Base-by-base conservation (phyloP, 2,888 invertebrate species). In the Pachymerium ferrugineum region DNA sequence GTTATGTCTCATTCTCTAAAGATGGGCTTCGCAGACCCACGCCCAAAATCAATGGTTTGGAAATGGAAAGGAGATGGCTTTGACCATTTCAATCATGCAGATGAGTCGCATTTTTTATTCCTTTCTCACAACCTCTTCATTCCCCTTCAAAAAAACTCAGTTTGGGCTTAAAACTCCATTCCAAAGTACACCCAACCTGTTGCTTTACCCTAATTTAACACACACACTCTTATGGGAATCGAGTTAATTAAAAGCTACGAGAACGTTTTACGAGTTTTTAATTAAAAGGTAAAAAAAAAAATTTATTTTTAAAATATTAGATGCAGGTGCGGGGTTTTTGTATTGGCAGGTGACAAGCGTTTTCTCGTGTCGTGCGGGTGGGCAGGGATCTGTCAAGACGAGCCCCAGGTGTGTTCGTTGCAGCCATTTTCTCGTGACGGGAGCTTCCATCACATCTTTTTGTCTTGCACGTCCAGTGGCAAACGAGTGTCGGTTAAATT, bases 51-150 rank as follows among this genome's bases (percentile, higher is more conserved):
- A 42, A 42, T 42, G 42, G 42, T 3, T 42, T 42, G 42, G 42
- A 42, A 42, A 42, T 42, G 42, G 42, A 5, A 42, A n/a, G 42
- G 42, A 42, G 42, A 42, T 42, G 42, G 42, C 42, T 42, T 42
- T 42, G 42, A 42, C 42, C 42, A 42, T 42, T 42, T 42, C 42
- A 42, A 42, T 42, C 42, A 42, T 42, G 42, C 42, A 42, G 42
- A 42, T 42, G 42, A 42, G 16, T 16, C 42, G n/a, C n/a, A n/a
- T n/a, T n/a, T n/a, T n/a, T n/a, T n/a, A n/a, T 42, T n/a, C 42
- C 16, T 5, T 14, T 42, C 33, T 33, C 33, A n/a, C 33, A 33
- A n/a, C 16, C 42, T 42, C 42, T 42, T 42, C 14, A n/a, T n/a
- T 14, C 42, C 16, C 14, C 42, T n/a, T 14, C 3, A 42, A 5